These are phyloP conservation scores for Cordilura impudica DNA, from an alignment of 2,888 invertebrate species.

Conservation along the genomic window DNA sequence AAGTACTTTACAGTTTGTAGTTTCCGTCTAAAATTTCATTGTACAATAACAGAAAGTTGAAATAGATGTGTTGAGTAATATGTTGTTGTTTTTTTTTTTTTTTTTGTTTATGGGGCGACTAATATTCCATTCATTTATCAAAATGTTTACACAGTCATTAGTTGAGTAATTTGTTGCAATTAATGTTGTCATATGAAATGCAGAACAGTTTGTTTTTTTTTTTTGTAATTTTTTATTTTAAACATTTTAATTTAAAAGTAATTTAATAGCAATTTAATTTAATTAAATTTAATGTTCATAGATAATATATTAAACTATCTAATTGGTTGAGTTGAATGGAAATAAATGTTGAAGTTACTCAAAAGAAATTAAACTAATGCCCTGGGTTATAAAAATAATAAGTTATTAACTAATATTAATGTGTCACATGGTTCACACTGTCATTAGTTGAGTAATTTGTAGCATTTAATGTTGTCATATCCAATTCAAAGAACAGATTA, in stretches of 20 bases:
- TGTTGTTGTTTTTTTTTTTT: neutral
- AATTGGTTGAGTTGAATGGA: too few species aligned
- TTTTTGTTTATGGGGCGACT: neutral
- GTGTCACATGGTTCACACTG: too few species aligned
- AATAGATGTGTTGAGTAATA: neutral
- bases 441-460: too few species aligned
- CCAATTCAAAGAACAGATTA: too few species aligned
- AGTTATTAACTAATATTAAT: too few species aligned
- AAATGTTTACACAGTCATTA: slow-evolving; percentile 42
- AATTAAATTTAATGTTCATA: neutral
- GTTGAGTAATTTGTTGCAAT: slow-evolving; percentile 55
- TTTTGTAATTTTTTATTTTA: neutral
- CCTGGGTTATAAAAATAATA: too few species aligned
- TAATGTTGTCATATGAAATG: slow-evolving; percentile 17
- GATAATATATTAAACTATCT: too few species aligned
- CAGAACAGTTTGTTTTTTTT: neutral
- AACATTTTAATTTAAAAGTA: neutral
- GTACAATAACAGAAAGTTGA: neutral
- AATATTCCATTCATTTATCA: slow-evolving; percentile 1
- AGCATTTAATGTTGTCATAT: too few species aligned
- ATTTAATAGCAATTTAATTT: neutral
- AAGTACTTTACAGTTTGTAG: slow-evolving; percentile 33
- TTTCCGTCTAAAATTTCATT: slow-evolving; percentile 26
- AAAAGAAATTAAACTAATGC: too few species aligned
- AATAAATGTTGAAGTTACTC: too few species aligned